Evolutionary conservation across 37 sponge, comb jelly and placozoan genomes (phyloP), one percentile per base, ranked within the genome.

Genomic region (Aphrocallistes beatrix): DNA sequence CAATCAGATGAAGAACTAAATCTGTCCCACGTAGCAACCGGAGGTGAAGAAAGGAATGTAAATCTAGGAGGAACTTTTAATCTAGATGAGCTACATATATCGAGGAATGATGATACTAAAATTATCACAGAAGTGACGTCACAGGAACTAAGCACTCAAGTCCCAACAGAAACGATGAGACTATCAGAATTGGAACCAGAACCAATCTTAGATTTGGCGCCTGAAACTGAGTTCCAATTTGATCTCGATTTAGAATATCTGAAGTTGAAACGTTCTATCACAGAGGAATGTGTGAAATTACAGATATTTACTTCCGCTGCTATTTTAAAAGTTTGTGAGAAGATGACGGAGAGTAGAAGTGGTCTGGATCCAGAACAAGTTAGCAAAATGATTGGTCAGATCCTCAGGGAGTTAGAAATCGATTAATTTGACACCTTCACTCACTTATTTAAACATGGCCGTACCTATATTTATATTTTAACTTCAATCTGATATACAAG

Each of bases 21-120:
- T 6, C n/a, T 60, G n/a, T 60, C 75, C 75, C 28, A 60, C 75
- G 3, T 60, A 60, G 75, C 75, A 60, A 60, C 75, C 75, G n/a
- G n/a, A 25, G n/a, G 28, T 3, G 75, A 6, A 60, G 25, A 32
- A 19, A 60, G 34, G 75, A 60, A 60, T 60, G 75, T 13, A 25
- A 60, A 13, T 28, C 34, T 60, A 19, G n/a, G n/a, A 8, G 17
- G 3, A 60, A 60, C 75, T 3, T 60, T 19, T 60, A 60, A 60
- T 13, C 25, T 60, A 32, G 10, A 19, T 25, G 75, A 60, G n/a
- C 10, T 25, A 3, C 17, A 60, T 25, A 32, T 60, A 19, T 19
- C 6, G n/a, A 28, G 3, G 3, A 21, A 60, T 6, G n/a, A 8
- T 60, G 75, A 30, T 25, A 60, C 75, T 60, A 60, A 60, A 19